Conservation (phyloP, 1,140 invertebrate species). For the Drosophila lowei region DNA sequence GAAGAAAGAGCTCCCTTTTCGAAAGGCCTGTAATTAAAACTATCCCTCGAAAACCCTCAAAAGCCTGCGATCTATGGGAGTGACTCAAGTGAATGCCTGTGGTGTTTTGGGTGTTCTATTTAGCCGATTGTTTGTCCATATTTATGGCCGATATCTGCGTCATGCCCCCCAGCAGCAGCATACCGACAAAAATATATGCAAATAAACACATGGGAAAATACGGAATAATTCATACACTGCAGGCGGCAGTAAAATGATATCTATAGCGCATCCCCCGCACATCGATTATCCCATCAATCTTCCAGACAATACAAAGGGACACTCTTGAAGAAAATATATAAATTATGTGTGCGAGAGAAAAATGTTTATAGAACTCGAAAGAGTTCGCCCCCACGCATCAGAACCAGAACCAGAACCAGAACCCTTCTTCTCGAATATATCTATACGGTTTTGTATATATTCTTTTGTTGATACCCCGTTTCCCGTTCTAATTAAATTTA, state of each 20-base stretch:
- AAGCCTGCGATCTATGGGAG: conserved; percentile 1
- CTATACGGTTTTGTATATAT: too few relatives aligned
- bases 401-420: too few relatives aligned
- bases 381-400: conserved; percentile 32
- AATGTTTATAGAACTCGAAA: conserved; percentile 4
- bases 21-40: not conserved
- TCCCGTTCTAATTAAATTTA: conserved; percentile 48
- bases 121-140: conserved; percentile 28
- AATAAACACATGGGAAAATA: conserved; percentile 40
- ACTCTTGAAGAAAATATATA: conserved; percentile 10
- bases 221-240: not conserved
- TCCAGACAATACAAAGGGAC: conserved; percentile 11
- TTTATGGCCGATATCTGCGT: conserved; percentile 42
- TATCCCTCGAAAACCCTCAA: conserved; percentile 2
- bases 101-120: conserved; percentile 9
- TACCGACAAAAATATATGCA: conserved; percentile 38
- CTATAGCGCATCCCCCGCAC: conserved; percentile 30
- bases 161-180: conserved; percentile 42
- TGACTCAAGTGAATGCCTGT: conserved; percentile 19
- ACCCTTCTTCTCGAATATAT: not conserved
- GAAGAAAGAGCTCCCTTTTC: conserved; percentile 9
- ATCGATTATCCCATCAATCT: conserved; percentile 3
- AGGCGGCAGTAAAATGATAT: conserved; percentile 28
- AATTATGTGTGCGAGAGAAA: conserved; percentile 22
- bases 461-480: conserved; percentile 3